phyloP scores from a whole-genome alignment of 2,888 invertebrate species.

The Shargacucullia verbasci region DNA sequence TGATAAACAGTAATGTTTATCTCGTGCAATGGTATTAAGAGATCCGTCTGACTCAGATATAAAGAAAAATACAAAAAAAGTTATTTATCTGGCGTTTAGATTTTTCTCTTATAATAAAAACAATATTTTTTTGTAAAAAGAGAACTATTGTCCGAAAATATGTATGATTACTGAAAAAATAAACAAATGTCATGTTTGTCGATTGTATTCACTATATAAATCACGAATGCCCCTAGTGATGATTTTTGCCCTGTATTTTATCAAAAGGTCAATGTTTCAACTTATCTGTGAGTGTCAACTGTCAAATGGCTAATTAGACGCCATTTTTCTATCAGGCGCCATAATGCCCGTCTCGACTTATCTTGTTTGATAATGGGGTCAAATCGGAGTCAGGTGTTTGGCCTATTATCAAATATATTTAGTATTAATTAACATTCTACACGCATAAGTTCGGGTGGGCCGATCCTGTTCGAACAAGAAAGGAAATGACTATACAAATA shows the following conservation, averaged over 20 bases:
- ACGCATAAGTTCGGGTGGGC: neutral
- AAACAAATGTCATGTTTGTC: neutral
- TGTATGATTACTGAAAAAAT: too few relatives aligned
- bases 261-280: conserved; percentile 36
- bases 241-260: conserved; percentile 24
- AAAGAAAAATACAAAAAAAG: too few relatives aligned
- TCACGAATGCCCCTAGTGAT: conserved; percentile 38
- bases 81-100: too few relatives aligned
- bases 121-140: too few relatives aligned
- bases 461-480: too few relatives aligned
- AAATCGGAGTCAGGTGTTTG: conserved; percentile 29
- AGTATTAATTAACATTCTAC: conserved; percentile 1
- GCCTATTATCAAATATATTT: conserved; percentile 28
- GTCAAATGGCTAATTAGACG: conserved; percentile 40
- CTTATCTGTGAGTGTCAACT: conserved; percentile 41
- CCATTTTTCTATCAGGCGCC: conserved; percentile 26
- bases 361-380: conserved; percentile 26
- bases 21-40: too few relatives aligned
- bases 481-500: too few relatives aligned
- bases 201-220: conserved; percentile 1
- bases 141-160: too few relatives aligned
- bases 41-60: too few relatives aligned
- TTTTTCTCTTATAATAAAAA: too few relatives aligned
- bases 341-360: conserved; percentile 10
- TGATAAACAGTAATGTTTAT: too few relatives aligned